These are phyloP conservation scores for Epirrhoe tristata DNA, from an alignment of 2,888 invertebrate genomes.

Conservation along the genomic window DNA sequence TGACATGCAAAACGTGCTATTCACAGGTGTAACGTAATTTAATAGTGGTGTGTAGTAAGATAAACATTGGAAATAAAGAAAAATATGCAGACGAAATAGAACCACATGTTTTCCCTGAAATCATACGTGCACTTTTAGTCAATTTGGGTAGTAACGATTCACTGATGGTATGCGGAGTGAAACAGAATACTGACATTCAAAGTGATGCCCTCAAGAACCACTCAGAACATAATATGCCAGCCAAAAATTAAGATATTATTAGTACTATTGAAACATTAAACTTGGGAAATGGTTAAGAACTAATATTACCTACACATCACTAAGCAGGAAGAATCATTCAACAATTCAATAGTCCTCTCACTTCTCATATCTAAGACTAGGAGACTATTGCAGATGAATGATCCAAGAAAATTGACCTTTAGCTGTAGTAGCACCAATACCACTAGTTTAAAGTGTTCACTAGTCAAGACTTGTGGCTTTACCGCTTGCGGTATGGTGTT, in stretches of 20 bases:
- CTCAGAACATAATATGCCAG: slow-evolving; percentile 14
- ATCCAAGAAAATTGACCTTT: neutral
- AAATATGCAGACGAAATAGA: neutral
- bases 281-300: neutral
- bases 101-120: neutral
- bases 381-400: no score
- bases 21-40: neutral
- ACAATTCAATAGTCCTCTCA: no score
- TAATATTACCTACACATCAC: neutral
- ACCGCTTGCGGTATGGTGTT: slow-evolving; percentile 26
- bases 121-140: neutral
- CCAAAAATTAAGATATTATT: neutral
- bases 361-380: no score
- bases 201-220: slow-evolving; percentile 23
- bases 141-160: neutral
- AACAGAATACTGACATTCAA: slow-evolving; percentile 7
- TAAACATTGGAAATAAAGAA: neutral
- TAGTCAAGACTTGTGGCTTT: slow-evolving; percentile 12
- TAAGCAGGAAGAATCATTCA: neutral
- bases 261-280: neutral
- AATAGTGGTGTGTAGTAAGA: neutral
- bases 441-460: slow-evolving; percentile 10
- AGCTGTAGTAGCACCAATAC: neutral
- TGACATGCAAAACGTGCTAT: neutral
- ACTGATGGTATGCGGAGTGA: neutral